Conservation (phyloP, 1,140 invertebrate genomes). For the Chrysoperla carnea region DNA sequence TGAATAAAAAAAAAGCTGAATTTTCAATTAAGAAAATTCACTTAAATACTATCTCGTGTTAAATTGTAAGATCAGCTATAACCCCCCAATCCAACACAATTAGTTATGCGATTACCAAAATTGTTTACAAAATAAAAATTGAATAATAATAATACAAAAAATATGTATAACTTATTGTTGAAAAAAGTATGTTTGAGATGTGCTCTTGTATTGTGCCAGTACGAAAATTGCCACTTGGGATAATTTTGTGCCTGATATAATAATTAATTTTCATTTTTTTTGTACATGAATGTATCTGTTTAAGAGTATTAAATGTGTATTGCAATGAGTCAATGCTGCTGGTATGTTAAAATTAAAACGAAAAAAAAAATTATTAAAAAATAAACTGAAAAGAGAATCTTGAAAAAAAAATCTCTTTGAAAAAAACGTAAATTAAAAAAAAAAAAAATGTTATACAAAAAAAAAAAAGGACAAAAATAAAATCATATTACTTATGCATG, state of each 20-base stretch:
- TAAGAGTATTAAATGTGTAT: background rate
- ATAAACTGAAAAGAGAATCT: background rate
- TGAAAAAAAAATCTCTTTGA: background rate
- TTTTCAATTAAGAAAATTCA: too few relatives aligned
- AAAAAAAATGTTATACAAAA: conserved; percentile 1
- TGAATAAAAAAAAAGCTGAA: too few relatives aligned
- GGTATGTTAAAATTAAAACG: background rate
- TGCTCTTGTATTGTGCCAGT: too few relatives aligned
- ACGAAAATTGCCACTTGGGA: background rate
- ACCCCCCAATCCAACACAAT: too few relatives aligned
- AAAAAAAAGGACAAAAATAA: conserved; percentile 4
- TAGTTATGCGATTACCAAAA: too few relatives aligned
- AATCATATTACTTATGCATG: conserved; percentile 2
- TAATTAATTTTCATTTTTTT: background rate
- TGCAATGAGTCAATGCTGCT: background rate
- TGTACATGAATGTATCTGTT: too few relatives aligned
- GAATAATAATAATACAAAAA: too few relatives aligned
- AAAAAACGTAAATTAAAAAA: background rate
- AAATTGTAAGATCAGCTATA: too few relatives aligned
- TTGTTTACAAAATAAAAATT: too few relatives aligned
- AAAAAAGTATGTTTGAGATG: too few relatives aligned
- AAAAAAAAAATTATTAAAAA: background rate
- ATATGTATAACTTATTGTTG: too few relatives aligned
- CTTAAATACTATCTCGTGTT: too few relatives aligned
- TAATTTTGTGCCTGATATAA: background rate